These are phyloP conservation scores for Cavia porcellus DNA, from an alignment of 2,113 vertebrate genomes.

Conservation along the genomic window DNA sequence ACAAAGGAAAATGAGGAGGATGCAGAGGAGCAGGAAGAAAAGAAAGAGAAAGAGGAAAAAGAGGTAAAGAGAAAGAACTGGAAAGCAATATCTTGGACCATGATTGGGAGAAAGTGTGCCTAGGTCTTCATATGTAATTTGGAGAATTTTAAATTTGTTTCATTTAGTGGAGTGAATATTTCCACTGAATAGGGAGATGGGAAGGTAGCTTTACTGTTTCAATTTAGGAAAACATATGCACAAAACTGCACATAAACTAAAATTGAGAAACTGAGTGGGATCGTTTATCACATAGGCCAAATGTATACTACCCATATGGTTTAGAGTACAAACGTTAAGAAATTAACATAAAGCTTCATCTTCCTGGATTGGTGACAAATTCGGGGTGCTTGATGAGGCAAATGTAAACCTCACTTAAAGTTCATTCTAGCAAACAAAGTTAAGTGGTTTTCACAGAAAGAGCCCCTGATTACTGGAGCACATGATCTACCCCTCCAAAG, in stretches of 20 bases:
- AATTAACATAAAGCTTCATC: conserved; percentile 54
- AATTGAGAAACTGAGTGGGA: neutral
- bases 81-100: neutral
- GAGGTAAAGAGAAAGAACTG: neutral
- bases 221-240: neutral
- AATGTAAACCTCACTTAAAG: conserved; percentile 46
- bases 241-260: neutral
- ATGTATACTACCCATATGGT: conserved; percentile 4
- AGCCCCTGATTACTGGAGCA: neutral
- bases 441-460: neutral
- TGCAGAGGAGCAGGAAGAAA: too few relatives aligned
- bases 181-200: neutral
- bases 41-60: too few relatives aligned
- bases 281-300: conserved; percentile 18
- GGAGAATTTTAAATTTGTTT: neutral
- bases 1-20: neutral
- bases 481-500: neutral
- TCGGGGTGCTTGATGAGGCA: conserved; percentile 35
- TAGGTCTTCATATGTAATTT: neutral
- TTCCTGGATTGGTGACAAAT: conserved; percentile 20
- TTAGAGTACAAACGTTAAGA: conserved; percentile 21
- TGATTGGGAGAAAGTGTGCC: neutral
- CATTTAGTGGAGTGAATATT: neutral
- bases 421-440: conserved; percentile 26
- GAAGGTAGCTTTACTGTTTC: neutral